Evolutionary conservation across 2,113 vertebrate genomes (phyloP).

Genomic region (Dermatemys mawii): DNA sequence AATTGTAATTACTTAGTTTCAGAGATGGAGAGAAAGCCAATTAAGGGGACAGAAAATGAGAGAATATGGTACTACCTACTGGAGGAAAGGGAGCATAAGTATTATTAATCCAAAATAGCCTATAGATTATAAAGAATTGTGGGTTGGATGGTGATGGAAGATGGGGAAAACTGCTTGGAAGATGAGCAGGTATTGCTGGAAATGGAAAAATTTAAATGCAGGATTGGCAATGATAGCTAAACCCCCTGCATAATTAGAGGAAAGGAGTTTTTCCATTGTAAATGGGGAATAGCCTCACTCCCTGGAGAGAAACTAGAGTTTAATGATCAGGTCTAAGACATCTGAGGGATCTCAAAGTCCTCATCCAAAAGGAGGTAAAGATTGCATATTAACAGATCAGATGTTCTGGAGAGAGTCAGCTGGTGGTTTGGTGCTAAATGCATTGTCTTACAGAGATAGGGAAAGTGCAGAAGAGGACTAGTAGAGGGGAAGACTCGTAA

Average conservation of each 20-base stretch:
- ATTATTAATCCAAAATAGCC: neutral
- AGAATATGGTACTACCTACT: neutral
- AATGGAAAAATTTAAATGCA: neutral
- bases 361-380: neutral
- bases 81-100: neutral
- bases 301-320: neutral
- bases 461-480: neutral
- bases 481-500: neutral
- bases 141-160: neutral
- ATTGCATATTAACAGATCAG: neutral
- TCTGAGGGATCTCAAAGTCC: neutral
- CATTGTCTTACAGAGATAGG: neutral
- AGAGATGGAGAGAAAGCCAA: neutral
- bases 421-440: neutral
- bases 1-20: neutral
- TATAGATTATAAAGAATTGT: neutral
- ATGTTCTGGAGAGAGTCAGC: neutral
- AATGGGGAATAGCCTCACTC: neutral
- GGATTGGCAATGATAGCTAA: neutral
- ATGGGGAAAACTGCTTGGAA: neutral
- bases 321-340: neutral
- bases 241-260: neutral
- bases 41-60: neutral
- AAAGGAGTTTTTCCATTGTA: neutral
- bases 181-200: neutral